Evolutionary conservation across 1,140 invertebrate species (phyloP), one percentile per base, ranked within the genome.

Genomic region (Lasaia peninsularis): DNA sequence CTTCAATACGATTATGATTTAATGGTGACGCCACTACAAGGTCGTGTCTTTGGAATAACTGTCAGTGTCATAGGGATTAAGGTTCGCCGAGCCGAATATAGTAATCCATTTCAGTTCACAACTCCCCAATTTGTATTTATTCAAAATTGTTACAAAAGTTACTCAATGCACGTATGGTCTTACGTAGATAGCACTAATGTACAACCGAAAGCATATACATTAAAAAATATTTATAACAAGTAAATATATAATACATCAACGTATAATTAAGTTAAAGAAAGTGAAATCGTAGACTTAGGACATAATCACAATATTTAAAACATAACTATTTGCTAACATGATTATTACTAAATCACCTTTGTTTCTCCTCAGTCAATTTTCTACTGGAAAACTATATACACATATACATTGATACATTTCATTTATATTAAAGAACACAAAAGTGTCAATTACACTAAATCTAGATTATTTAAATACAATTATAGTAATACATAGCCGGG

Each of bases 331-430:
- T 14, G 14, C 18, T 32, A 16, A 18, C 10, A 20, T 52, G 31
- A n/a, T 32, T 16, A 21, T 18, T 21, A 34, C 35, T 44, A 55
- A 21, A 75, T 78, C 75, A 75, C 71, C 71, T 71, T 66, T 63
- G 64, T 67, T 71, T 72, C 59, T 66, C 60, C 58, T 81, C 76
- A 79, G 78, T 81, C 78, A 51, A 67, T 72, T 68, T 58, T 55
- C 56, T 68, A 65, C 57, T 48, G 63, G 62, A 68, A 65, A 67
- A 66, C 59, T 73, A 72, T 75, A 67, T 78, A 78, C 70, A 75
- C 63, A 75, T 68, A 55, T 52, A 67, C 52, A 59, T 11, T 20
- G 35, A 59, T 49, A 57, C 18, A 33, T 48, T 32, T 56, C n/a
- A 12, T 20, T 21, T 35, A 56, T 11, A 40, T 56, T 49, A 33